These are phyloP conservation scores for Pseudopodoces humilis DNA, from an alignment of 2,113 vertebrate species.

Conservation along the genomic window DNA sequence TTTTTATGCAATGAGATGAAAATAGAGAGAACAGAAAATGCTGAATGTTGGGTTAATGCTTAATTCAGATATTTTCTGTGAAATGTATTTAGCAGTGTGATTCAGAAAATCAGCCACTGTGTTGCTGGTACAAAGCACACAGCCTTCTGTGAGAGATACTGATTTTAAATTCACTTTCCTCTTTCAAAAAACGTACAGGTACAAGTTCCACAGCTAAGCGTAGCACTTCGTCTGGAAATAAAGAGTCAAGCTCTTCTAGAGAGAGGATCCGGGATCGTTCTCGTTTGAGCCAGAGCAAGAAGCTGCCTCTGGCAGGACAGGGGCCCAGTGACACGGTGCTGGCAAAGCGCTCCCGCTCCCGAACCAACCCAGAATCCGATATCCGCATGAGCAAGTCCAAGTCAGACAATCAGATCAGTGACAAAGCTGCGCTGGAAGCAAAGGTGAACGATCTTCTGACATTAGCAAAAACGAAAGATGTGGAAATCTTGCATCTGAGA, in stretches of 20 bases:
- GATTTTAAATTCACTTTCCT: not conserved
- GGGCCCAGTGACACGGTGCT: conserved; percentile 58
- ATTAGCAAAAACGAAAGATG: conserved; percentile 89
- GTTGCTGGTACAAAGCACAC: not conserved
- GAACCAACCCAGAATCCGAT: conserved; percentile 76
- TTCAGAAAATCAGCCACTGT: not conserved
- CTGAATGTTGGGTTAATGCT: not conserved
- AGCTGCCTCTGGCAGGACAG: conserved; percentile 78
- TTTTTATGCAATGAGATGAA: not conserved
- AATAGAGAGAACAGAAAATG: not conserved
- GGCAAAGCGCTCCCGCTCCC: conserved; percentile 84
- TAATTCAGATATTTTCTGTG: not conserved
- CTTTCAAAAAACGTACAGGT: conserved; percentile 53
- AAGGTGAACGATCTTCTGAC: conserved; percentile 91
- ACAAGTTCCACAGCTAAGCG: conserved; percentile 79
- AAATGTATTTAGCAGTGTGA: not conserved
- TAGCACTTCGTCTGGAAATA: conserved; percentile 79
- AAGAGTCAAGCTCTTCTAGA: conserved; percentile 84
- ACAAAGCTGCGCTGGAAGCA: conserved; percentile 87
- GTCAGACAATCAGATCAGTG: conserved; percentile 91
- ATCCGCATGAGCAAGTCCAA: conserved; percentile 94
- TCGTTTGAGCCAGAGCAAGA: conserved; percentile 81
- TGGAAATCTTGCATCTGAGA: conserved; percentile 89
- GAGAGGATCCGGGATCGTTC: conserved; percentile 86
- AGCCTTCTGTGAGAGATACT: not conserved